Evolutionary conservation across 2,113 vertebrate species (phyloP).

Genomic region (Sphaerodactylus townsendi): DNA sequence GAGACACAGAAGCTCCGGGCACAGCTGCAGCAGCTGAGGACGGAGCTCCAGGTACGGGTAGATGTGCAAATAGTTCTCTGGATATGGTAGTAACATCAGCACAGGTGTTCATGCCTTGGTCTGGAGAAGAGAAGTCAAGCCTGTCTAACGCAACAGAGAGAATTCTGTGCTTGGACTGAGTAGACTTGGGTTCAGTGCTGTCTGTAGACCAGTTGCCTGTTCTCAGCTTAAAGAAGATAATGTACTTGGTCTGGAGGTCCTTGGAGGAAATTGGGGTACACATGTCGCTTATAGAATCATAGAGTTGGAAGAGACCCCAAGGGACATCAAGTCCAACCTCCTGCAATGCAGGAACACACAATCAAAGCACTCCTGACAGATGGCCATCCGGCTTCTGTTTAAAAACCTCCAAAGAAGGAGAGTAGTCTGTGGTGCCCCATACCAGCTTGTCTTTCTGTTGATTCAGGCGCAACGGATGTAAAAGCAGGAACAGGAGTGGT

Average conservation of each 20-base stretch:
- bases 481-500: no score
- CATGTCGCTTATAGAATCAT: not conserved
- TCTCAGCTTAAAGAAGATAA: not conserved
- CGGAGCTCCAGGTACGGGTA: constrained; percentile 84
- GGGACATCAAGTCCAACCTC: no score
- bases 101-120: no score
- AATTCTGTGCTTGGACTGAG: not conserved
- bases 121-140: not conserved
- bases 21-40: constrained; percentile 85
- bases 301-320: no score
- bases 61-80: not conserved
- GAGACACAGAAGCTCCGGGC: constrained; percentile 92
- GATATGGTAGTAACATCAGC: not conserved
- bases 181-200: not conserved
- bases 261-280: not conserved
- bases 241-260: not conserved
- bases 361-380: no score
- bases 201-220: no score
- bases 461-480: no score
- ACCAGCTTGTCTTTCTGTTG: not conserved
- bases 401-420: no score
- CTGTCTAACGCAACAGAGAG: not conserved
- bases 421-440: not conserved
- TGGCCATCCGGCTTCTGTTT: no score
- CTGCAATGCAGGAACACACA: no score